Evolutionary conservation across 1,140 invertebrate species (phyloP), one percentile per base, ranked within the genome.

Genomic region (Hormaphis cornu): DNA sequence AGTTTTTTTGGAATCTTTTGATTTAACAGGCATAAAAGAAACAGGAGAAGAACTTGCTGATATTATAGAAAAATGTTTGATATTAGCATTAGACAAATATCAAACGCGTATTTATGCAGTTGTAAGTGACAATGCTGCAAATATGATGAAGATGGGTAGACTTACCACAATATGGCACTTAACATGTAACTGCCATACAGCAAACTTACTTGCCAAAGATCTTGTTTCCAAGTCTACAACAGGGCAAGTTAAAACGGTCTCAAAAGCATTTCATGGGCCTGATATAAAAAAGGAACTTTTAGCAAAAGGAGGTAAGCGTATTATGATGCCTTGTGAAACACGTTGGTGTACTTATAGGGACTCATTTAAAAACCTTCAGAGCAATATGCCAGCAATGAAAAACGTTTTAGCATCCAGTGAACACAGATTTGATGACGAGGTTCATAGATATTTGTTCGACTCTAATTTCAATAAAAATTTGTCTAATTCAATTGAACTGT

Each of bases 141-240:
- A 33, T 40, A 58, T 58, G 54, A 58, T 35, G 14, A 35, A 20
- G n/a, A 58, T 58, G 54, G 54, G 54, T 7, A 58, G n/a, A 20
- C 20, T 58, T 35, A 37, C 54, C 3, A 24, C 7, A 20, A 33
- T 58, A 9, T 58, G 54, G 54, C 30, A 50, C n/a, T 58, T 40
- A 24, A 58, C 30, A 3, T 58, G 54, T 16, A 58, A 58, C 18
- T 35, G 54, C n/a, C 54, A 58, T 40, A 58, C 54, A 12, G 54
- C n/a, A 9, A 58, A 58, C n/a, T 40, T 58, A 12, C 30, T 58
- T 16, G 54, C 54, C 5, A 35, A 58, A 16, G 54, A 58, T 30
- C 54, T 58, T 20, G 30, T 58, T 9, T 33, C 18, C 5, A 58
- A 35, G n/a, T 1, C 2, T 20, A n/a, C 37, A 24, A 58, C 10